Percentiles rank a stretch among this genome's conserved stretches.
Evolutionary conservation across 2,113 vertebrate species (phyloP).

Genomic region (Oncorhynchus gorbuscha): DNA sequence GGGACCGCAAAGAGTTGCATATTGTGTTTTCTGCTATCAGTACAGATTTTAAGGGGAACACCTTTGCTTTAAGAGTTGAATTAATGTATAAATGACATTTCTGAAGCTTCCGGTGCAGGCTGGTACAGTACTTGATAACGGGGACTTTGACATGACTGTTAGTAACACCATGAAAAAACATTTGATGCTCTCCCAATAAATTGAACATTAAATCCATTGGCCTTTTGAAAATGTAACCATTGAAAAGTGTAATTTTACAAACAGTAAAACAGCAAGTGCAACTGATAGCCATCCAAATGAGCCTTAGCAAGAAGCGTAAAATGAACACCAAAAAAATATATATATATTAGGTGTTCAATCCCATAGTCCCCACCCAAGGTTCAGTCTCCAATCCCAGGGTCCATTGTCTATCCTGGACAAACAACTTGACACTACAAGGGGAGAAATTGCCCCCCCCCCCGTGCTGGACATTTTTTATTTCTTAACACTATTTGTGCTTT

Average conservation of each 20-base stretch:
- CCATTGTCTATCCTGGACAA: background rate
- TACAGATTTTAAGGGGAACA: background rate
- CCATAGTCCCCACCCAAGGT: too few relatives aligned
- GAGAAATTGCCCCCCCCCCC: background rate
- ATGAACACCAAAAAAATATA: background rate
- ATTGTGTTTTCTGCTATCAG: background rate
- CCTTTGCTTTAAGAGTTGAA: background rate
- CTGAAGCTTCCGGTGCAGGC: background rate
- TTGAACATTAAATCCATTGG: background rate
- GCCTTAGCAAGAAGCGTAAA: too few relatives aligned
- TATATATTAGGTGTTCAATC: background rate
- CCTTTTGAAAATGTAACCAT: background rate
- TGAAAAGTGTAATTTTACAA: background rate
- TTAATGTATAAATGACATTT: background rate
- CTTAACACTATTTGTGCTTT: background rate
- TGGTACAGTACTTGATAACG: background rate
- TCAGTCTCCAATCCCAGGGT: background rate
- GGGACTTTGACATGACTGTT: background rate
- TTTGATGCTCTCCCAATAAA: background rate
- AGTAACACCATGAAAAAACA: background rate
- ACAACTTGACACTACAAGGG: background rate
- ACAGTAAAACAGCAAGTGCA: too few relatives aligned
- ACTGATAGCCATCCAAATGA: background rate
- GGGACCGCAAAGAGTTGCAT: background rate
- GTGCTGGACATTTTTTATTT: background rate